phyloP scores from a whole-genome alignment of 1,140 invertebrate species.

The Gonioctena quinquepunctata region DNA sequence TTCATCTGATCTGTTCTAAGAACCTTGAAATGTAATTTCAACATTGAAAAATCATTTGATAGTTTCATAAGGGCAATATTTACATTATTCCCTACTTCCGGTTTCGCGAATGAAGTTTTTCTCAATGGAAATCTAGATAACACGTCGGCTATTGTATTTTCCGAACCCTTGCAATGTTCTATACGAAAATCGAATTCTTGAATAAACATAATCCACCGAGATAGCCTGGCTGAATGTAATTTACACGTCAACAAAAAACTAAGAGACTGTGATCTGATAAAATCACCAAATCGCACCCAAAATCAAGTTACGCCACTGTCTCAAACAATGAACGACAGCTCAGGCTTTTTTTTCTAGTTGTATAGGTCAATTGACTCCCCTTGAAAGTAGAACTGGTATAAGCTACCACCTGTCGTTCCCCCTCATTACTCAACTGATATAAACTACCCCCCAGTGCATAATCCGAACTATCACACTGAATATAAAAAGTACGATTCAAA shows the following conservation, averaged over 20 bases:
- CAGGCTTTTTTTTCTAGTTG: not conserved
- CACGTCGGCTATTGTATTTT: not conserved
- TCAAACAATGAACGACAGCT: not conserved
- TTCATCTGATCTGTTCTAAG: not conserved
- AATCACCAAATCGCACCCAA: not conserved
- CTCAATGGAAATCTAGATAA: not conserved
- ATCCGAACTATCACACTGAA: not conserved
- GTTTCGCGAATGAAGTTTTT: too few species aligned
- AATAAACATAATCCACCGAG: not conserved
- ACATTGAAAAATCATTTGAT: not conserved
- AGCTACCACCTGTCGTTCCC: not conserved
- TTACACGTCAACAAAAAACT: not conserved
- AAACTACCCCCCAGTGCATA: constrained; percentile 1
- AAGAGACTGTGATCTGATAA: not conserved
- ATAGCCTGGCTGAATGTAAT: not conserved
- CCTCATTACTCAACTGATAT: not conserved
- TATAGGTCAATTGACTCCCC: not conserved
- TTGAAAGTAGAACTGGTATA: not conserved
- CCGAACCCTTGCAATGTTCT: not conserved
- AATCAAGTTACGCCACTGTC: not conserved
- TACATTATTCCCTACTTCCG: too few species aligned
- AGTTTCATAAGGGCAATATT: not conserved
- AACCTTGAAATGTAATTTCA: not conserved
- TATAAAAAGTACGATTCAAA: not conserved
- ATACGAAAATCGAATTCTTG: not conserved